phyloP scores from a whole-genome alignment of 2,888 invertebrate genomes.

The Lumbricus terrestris region DNA sequence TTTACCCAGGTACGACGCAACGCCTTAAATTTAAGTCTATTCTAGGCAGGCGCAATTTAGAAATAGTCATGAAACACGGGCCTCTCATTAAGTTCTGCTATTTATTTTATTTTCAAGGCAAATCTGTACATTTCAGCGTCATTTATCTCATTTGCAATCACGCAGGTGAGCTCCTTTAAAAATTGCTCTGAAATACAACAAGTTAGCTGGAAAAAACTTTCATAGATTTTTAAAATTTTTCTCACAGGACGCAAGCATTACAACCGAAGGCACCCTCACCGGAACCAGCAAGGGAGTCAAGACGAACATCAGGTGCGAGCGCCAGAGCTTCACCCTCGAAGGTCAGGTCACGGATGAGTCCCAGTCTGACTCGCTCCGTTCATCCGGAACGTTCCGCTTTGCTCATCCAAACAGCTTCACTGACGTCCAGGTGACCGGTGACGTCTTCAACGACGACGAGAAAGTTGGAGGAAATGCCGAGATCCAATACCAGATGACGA shows the following conservation, averaged over 20 bases:
- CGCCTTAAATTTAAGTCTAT: neutral
- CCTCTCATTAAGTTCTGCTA: neutral
- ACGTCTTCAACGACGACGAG: slow-evolving; percentile 36
- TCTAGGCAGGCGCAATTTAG: neutral
- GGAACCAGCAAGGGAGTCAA: slow-evolving; percentile 42
- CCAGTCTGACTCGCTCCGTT: neutral
- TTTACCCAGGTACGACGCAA: slow-evolving; percentile 31
- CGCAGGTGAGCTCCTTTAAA: neutral
- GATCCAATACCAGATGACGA: slow-evolving; percentile 42
- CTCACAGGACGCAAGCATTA: slow-evolving; percentile 34
- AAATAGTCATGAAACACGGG: neutral
- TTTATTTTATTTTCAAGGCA: neutral
- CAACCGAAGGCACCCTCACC: slow-evolving; percentile 39
- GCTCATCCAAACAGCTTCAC: slow-evolving; percentile 46
- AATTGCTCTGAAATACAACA: neutral
- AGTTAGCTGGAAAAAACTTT: neutral
- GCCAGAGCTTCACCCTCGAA: slow-evolving; percentile 43
- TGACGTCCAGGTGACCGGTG: slow-evolving; percentile 43
- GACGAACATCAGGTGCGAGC: slow-evolving; percentile 45
- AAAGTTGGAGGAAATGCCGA: slow-evolving; percentile 39
- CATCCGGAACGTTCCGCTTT: slow-evolving; percentile 18
- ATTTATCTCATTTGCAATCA: too few relatives aligned
- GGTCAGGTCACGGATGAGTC: slow-evolving; percentile 42
- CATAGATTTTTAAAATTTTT: neutral
- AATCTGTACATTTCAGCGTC: neutral